Conservation (phyloP, 35 echinoderm and acorn worm species). For the Heliocidaris tuberculata region DNA sequence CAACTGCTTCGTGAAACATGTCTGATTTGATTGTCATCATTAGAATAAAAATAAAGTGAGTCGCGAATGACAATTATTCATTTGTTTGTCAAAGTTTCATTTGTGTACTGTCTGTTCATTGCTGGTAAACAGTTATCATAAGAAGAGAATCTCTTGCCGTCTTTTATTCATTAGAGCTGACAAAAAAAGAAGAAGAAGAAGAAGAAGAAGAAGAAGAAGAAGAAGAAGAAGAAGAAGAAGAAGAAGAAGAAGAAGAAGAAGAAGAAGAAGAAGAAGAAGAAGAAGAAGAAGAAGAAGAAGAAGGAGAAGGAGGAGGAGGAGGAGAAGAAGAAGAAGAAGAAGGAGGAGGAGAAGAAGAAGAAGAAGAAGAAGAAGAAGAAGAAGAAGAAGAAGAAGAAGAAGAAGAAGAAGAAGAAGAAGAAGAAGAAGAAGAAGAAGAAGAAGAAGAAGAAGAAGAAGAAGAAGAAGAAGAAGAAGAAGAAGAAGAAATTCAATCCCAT, state of each 20-base stretch:
- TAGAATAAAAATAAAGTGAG: too few species aligned
- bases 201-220: neutral
- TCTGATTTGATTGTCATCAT: too few species aligned
- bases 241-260: constrained; percentile 18
- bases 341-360: neutral
- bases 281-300: constrained; percentile 17
- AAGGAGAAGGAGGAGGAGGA: neutral
- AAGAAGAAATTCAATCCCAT: neutral
- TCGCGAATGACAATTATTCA: neutral
- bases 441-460: constrained; percentile 17
- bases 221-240: constrained; percentile 17
- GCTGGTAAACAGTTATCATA: too few species aligned
- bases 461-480: constrained; percentile 6
- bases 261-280: constrained; percentile 17
- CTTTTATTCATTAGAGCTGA: too few species aligned
- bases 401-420: constrained; percentile 17
- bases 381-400: constrained; percentile 17
- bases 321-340: constrained; percentile 11
- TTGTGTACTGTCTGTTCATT: too few species aligned
- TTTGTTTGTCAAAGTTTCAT: neutral
- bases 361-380: constrained; percentile 18
- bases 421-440: constrained; percentile 18
- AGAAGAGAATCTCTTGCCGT: too few species aligned
- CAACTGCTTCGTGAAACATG: neutral
- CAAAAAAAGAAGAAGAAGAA: too few species aligned